Conservation (phyloP, 2,888 invertebrate genomes). For the Chirona hameri region DNA sequence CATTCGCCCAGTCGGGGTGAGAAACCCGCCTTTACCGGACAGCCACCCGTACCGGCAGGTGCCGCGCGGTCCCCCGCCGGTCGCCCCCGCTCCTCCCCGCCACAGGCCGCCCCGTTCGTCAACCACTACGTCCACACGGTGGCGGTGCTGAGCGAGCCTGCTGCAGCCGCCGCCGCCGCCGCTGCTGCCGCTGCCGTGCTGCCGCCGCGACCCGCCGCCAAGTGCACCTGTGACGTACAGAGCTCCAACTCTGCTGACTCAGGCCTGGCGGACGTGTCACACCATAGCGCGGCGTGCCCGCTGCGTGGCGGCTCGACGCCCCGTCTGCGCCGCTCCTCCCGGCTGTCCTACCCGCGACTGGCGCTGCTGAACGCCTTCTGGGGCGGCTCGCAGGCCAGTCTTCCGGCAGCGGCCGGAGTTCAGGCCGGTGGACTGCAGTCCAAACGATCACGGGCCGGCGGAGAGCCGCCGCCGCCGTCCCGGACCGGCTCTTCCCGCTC, state of each 20-base stretch:
- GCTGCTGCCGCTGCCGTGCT: background rate
- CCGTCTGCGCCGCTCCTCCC: background rate
- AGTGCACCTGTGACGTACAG: constrained; percentile 36
- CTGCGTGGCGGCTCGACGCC: constrained; percentile 49
- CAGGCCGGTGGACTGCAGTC: constrained; percentile 4
- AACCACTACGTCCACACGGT: constrained; percentile 37
- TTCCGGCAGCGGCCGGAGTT: background rate
- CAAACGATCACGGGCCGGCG: background rate
- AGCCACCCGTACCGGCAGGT: background rate
- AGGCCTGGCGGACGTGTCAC: constrained; percentile 69
- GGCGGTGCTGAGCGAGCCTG: constrained; percentile 31
- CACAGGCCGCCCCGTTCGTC: background rate
- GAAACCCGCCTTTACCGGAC: background rate
- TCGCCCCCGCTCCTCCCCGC: background rate
- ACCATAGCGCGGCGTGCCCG: constrained; percentile 49
- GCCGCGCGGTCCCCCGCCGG: background rate
- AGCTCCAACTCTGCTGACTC: constrained; percentile 61
- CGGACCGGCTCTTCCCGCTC: constrained; percentile 36
- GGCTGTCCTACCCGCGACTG: constrained; percentile 12
- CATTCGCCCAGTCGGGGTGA: background rate
- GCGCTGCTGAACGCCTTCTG: constrained; percentile 11
- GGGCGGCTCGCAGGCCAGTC: background rate
- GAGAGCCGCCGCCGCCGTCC: constrained; percentile 29
- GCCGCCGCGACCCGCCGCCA: background rate
- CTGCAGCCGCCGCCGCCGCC: background rate